Evolutionary conservation across 1,140 invertebrate genomes (phyloP), one percentile per base, ranked within the genome.

Genomic region (Tetramorium simillimum): DNA sequence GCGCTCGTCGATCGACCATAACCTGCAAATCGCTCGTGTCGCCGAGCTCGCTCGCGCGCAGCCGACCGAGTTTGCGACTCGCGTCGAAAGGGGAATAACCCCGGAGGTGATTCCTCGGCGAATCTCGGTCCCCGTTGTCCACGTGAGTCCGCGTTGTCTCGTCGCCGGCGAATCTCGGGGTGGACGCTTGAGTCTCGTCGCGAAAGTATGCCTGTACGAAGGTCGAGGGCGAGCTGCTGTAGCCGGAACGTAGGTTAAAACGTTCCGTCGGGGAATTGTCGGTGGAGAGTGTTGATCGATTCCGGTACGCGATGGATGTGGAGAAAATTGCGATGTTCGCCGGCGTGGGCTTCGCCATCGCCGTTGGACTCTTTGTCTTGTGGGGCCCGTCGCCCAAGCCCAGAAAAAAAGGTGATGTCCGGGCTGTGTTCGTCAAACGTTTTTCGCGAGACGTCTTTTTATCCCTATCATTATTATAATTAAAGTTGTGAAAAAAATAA

Each of bases 291-390:
- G 4, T 18, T 21, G 18, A 0, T 40, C 12, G 46, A 80, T 24
- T 73, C 21, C 21, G 21, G 28, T 46, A 43, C 80, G 18, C 9
- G 24, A 97, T 97, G 97, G 97, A 97, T 87, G 95, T 96, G 78
- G 97, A 97, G 88, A 96, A 96, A 91, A 96, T 97, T 56, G 94
- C 97, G 60, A 95, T 98, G 85, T 97, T 97, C 80, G 97, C 80
- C 53, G 97, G 97, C 14, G 95, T 97, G 28, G 97, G 97, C 33
- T 97, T 97, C 28, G 97, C 97, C 40, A 96, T 97, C 40, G 97
- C 97, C 2, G 96, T 98, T 2, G 97, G 97, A 53, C 97, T 97
- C 3, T 98, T 97, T 92, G 97, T 98, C 9, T 95, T 98, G 85
- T 98, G 97, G 97, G 97, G 97, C 60, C 97, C 97, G 24, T 96